A percentile compares a stretch with the other conserved stretches of the same genome.
Evolutionary conservation across 2,797 vertebrate genomes (phyloP).

Genomic region (Protosalanx chinensis): DNA sequence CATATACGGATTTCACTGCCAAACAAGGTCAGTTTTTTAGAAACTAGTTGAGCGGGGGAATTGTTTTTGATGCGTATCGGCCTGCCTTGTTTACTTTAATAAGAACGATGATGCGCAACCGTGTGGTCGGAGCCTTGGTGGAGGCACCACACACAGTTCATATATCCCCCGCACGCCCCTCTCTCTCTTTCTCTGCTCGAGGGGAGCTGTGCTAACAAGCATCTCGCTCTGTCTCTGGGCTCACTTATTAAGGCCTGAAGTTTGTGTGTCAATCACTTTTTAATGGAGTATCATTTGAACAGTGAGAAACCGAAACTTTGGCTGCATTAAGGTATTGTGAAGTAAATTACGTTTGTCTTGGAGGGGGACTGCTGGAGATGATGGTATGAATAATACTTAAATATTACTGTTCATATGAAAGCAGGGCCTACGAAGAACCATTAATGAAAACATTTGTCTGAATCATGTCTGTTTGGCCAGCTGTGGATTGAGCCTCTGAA

Average conservation of each 20-base stretch:
- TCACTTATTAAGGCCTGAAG: not conserved
- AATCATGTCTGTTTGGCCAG: slow-evolving; percentile 69
- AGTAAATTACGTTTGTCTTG: not conserved
- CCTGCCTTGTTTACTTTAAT: slow-evolving; percentile 74
- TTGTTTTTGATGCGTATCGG: slow-evolving; percentile 68
- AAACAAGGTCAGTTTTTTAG: slow-evolving; percentile 61
- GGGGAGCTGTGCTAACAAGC: not conserved
- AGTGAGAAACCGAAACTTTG: slow-evolving; percentile 49
- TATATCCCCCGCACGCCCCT: slow-evolving; percentile 50
- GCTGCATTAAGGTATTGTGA: slow-evolving; percentile 37
- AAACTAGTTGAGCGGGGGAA: slow-evolving; percentile 59
- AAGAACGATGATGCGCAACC: slow-evolving; percentile 64
- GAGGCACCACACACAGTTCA: slow-evolving; percentile 48
- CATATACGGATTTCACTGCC: slow-evolving; percentile 50
- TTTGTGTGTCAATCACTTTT: slow-evolving; percentile 39
- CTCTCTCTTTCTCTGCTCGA: slow-evolving; percentile 17
- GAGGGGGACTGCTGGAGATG: slow-evolving; percentile 3
- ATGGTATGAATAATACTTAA: slow-evolving; percentile 48
- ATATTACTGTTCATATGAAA: slow-evolving; percentile 56
- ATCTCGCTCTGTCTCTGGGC: not conserved
- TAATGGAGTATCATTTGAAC: slow-evolving; percentile 40
- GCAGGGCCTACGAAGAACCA: slow-evolving; percentile 53
- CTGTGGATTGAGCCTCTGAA: slow-evolving; percentile 71
- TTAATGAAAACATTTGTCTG: slow-evolving; percentile 57
- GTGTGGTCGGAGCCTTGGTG: slow-evolving; percentile 43